Conservation (phyloP, 2,888 invertebrate species). For the Girardia tigrina region DNA sequence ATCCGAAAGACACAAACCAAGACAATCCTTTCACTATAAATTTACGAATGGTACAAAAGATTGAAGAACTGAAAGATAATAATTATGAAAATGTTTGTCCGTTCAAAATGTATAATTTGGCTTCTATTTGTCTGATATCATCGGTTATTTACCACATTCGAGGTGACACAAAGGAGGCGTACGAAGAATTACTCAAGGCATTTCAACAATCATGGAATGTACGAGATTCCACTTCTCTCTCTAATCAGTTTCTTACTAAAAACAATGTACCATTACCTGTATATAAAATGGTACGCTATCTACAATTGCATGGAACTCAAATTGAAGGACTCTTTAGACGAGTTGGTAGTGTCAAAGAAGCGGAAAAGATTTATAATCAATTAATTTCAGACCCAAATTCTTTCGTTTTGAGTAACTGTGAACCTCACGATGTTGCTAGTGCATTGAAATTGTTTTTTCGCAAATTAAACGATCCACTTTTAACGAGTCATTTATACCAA, state of each 20-base stretch:
- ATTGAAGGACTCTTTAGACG: background rate
- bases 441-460: slow-evolving; percentile 2
- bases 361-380: slow-evolving; percentile 18
- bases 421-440: background rate
- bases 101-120: background rate
- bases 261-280: slow-evolving; percentile 3
- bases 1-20: background rate
- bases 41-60: background rate
- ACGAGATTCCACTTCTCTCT: background rate
- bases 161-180: slow-evolving; percentile 1
- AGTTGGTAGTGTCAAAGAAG: background rate
- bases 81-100: slow-evolving; percentile 9
- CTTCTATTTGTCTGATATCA: slow-evolving; percentile 1
- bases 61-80: slow-evolving; percentile 2
- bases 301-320: background rate
- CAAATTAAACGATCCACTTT: background rate
- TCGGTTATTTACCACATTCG: background rate
- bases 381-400: background rate
- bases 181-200: background rate
- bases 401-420: background rate
- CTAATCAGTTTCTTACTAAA: background rate
- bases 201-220: background rate
- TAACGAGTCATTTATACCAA: background rate
- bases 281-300: background rate
- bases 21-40: background rate